phyloP scores from a whole-genome alignment of 30 jellyfish, hydroid and myxozoan genomes.

The Euphysa ruthae region DNA sequence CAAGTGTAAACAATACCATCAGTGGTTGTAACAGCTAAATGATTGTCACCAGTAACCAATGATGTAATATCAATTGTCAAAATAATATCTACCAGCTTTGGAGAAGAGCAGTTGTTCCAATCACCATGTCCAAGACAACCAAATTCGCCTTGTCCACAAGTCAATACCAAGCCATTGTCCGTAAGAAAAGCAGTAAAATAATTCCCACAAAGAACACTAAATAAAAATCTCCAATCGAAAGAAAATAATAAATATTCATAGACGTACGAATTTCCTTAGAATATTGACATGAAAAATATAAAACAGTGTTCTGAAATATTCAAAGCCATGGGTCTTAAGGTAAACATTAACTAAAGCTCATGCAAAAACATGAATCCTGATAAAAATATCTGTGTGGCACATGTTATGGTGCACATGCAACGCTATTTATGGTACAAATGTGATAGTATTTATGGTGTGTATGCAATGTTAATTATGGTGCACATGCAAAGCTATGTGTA shows the following conservation, averaged over 20 bases:
- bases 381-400: background rate
- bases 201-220: constrained; percentile 79
- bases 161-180: constrained; percentile 79
- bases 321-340: too few relatives aligned
- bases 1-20: constrained; percentile 79
- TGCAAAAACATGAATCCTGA: background rate
- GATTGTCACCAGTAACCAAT: constrained; percentile 64
- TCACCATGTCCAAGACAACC: constrained; percentile 92
- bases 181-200: constrained; percentile 74
- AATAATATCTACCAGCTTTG: constrained; percentile 71
- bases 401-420: too few relatives aligned
- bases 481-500: too few relatives aligned
- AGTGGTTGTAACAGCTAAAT: constrained; percentile 70
- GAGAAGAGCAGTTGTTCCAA: constrained; percentile 43
- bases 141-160: constrained; percentile 86
- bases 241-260: background rate
- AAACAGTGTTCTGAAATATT: background rate
- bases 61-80: constrained; percentile 65
- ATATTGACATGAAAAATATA: background rate
- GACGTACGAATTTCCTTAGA: background rate
- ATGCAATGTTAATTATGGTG: too few relatives aligned
- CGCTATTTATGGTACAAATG: too few relatives aligned
- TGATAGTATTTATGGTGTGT: too few relatives aligned
- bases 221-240: background rate
- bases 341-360: too few relatives aligned